Evolutionary conservation across 2,113 vertebrate species (phyloP).

Genomic region (Copsychus sechellarum): DNA sequence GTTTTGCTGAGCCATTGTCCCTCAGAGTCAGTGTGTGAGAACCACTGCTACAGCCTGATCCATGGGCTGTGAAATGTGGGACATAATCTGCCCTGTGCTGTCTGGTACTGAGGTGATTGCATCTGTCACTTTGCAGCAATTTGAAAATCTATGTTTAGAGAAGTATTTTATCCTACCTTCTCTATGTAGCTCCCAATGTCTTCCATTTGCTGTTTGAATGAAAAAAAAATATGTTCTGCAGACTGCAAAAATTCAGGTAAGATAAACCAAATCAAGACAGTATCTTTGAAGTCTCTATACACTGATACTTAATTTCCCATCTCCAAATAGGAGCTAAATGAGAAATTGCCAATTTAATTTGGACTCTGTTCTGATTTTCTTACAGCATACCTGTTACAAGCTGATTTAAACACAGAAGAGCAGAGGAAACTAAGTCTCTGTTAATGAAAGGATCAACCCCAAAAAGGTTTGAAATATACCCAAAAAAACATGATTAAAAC

Average conservation of each 20-base stretch:
- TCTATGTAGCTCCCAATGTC: not conserved
- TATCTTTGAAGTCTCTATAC: not conserved
- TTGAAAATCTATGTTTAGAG: not conserved
- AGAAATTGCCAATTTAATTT: not conserved
- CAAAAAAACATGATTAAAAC: not conserved
- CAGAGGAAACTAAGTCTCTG: not conserved
- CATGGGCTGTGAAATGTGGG: not conserved
- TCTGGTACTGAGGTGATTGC: not conserved
- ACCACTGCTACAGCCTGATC: not conserved
- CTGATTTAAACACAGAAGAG: rapidly evolving
- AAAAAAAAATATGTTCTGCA: not conserved
- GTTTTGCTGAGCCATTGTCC: not conserved
- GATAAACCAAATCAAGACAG: not conserved
- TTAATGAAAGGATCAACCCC: not conserved
- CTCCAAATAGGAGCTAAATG: not conserved
- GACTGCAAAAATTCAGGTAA: not conserved
- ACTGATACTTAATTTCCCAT: not conserved
- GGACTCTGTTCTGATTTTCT: not conserved
- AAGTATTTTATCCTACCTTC: not conserved
- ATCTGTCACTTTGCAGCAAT: not conserved
- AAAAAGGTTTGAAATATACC: not conserved
- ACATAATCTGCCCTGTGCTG: not conserved
- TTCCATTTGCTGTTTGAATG: not conserved
- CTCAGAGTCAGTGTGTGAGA: not conserved
- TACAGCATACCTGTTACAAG: not conserved